phyloP scores from a whole-genome alignment of 2,888 invertebrate genomes.

The Saturnia japonica region DNA sequence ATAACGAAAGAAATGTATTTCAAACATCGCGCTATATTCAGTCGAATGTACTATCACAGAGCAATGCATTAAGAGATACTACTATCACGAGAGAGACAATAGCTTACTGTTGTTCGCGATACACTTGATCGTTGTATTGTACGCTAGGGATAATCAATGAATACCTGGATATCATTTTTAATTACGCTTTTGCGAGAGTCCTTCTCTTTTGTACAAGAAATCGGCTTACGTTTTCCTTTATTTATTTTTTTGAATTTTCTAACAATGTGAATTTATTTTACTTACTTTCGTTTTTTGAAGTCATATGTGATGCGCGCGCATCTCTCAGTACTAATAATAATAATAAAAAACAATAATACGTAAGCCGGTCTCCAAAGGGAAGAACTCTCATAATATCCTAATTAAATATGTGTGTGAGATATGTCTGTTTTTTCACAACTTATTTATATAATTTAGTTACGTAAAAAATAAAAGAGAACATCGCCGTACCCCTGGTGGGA shows the following conservation, averaged over 20 bases:
- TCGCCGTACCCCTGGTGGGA: slow-evolving; percentile 86
- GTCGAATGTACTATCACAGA: slow-evolving; percentile 14
- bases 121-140: slow-evolving; percentile 27
- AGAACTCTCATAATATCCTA: too few relatives aligned
- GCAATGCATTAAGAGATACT: slow-evolving; percentile 39
- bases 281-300: too few relatives aligned
- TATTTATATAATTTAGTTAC: too few relatives aligned
- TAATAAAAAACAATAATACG: too few relatives aligned
- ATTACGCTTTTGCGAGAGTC: background rate
- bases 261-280: too few relatives aligned
- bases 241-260: too few relatives aligned
- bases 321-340: too few relatives aligned
- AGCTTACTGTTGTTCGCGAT: slow-evolving; percentile 32
- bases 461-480: background rate
- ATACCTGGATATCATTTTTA: slow-evolving; percentile 5
- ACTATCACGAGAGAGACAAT: slow-evolving; percentile 41
- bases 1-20: background rate
- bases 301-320: too few relatives aligned
- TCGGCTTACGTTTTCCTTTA: background rate
- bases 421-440: too few relatives aligned
- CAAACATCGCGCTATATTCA: slow-evolving; percentile 20
- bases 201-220: background rate
- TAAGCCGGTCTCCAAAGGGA: too few relatives aligned
- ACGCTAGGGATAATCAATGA: slow-evolving; percentile 17
- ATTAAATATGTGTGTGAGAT: too few relatives aligned